These are phyloP conservation scores for Micromesistius poutassou DNA, from an alignment of 2,797 vertebrate species.

Conservation along the genomic window DNA sequence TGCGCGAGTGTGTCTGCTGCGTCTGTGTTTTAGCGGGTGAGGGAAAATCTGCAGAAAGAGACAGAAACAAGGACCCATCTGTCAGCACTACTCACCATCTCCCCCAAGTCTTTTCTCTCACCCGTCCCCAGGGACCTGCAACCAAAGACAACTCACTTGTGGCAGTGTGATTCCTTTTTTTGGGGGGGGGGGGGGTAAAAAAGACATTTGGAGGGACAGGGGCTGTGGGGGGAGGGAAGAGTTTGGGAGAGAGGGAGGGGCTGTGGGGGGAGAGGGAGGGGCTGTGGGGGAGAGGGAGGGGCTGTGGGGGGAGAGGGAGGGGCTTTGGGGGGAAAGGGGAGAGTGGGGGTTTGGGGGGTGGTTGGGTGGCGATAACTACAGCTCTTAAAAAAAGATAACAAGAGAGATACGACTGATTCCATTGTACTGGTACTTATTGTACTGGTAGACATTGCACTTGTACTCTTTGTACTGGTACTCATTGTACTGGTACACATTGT, in stretches of 20 bases:
- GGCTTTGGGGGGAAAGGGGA: conserved; percentile 24
- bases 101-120: conserved; percentile 72
- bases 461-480: too few species aligned
- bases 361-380: conserved; percentile 45
- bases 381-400: conserved; percentile 31
- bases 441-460: too few species aligned
- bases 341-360: conserved; percentile 33
- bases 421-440: too few species aligned
- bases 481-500: too few species aligned
- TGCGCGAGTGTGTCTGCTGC: conserved; percentile 57
- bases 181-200: conserved; percentile 25
- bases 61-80: conserved; percentile 83
- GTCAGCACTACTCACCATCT: conserved; percentile 70
- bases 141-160: conserved; percentile 78
- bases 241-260: too few species aligned
- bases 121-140: conserved; percentile 61
- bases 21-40: conserved; percentile 69
- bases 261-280: conserved; percentile 21
- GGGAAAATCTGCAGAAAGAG: conserved; percentile 71
- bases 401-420: conserved; percentile 29
- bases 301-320: conserved; percentile 10
- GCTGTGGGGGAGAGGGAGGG: conserved; percentile 11
- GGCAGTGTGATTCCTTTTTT: conserved; percentile 46
- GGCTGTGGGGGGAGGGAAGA: too few species aligned
- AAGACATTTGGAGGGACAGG: too few species aligned